Conservation (phyloP, 2,797 vertebrate genomes). For the Oryzias sinensis region DNA sequence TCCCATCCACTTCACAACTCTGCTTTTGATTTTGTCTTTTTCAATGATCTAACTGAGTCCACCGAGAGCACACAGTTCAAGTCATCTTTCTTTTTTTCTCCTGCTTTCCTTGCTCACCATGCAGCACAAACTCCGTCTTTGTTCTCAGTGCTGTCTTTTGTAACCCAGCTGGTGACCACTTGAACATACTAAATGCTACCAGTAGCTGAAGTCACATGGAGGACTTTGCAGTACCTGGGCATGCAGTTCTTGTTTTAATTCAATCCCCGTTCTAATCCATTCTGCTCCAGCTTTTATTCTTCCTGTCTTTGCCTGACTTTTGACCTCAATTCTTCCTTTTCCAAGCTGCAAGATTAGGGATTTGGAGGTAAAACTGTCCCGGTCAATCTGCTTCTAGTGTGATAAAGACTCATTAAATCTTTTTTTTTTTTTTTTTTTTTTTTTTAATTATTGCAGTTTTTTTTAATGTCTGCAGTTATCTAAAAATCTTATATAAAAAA, state of each 20-base stretch:
- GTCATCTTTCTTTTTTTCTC: slow-evolving; percentile 14
- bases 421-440: too few species aligned
- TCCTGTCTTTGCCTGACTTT: too few species aligned
- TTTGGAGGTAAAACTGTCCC: too few species aligned
- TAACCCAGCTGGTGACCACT: slow-evolving; percentile 38
- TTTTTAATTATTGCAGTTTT: too few species aligned
- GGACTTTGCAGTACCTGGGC: slow-evolving; percentile 24
- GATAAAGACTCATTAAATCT: too few species aligned
- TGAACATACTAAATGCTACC: slow-evolving; percentile 20
- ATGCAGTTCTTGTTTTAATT: slow-evolving; percentile 21
- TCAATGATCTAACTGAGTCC: slow-evolving; percentile 28
- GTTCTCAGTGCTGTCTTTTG: slow-evolving; percentile 15
- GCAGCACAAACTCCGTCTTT: slow-evolving; percentile 16
- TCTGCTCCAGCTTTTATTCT: too few species aligned
- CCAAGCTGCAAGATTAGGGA: too few species aligned
- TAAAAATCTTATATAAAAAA: too few species aligned
- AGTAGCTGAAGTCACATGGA: slow-evolving; percentile 28
- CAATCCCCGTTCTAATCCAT: background rate
- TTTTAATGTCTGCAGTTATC: too few species aligned
- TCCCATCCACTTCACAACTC: slow-evolving; percentile 3
- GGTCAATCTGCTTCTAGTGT: too few species aligned
- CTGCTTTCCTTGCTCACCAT: slow-evolving; percentile 8
- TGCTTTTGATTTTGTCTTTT: slow-evolving; percentile 26
- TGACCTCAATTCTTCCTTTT: too few species aligned
- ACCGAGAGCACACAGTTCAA: slow-evolving; percentile 21